Percentiles rank a stretch among this genome's conserved stretches.
These are phyloP conservation scores for Mus musculus DNA, from an alignment of 2,113 vertebrate genomes.

Conservation along the genomic window GRCm39 chrX:157480501-157481000, in stretches of 20 bases:
- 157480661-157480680: slow-evolving; percentile 27
- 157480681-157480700: neutral
- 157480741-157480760: neutral
- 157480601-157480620: slow-evolving; percentile 8
- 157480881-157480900: slow-evolving; percentile 4
- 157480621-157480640: neutral
- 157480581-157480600: neutral
- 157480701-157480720: neutral
- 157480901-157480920: slow-evolving; percentile 26
- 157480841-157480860: slow-evolving; percentile 26
- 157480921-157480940: slow-evolving; percentile 19
- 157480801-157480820: neutral
- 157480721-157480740: neutral
- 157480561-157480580: neutral
- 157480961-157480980: slow-evolving; percentile 6
- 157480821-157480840: neutral
- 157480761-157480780: slow-evolving; percentile 1
- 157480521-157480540: neutral
- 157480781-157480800: slow-evolving; percentile 38
- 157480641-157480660: slow-evolving; percentile 15
- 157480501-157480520: neutral
- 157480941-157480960: neutral
- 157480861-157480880: slow-evolving; percentile 17
- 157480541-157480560: slow-evolving; percentile 38
- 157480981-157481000: neutral